Evolutionary conservation across 2,113 vertebrate species (phyloP).

Genomic region (Indri indri): DNA sequence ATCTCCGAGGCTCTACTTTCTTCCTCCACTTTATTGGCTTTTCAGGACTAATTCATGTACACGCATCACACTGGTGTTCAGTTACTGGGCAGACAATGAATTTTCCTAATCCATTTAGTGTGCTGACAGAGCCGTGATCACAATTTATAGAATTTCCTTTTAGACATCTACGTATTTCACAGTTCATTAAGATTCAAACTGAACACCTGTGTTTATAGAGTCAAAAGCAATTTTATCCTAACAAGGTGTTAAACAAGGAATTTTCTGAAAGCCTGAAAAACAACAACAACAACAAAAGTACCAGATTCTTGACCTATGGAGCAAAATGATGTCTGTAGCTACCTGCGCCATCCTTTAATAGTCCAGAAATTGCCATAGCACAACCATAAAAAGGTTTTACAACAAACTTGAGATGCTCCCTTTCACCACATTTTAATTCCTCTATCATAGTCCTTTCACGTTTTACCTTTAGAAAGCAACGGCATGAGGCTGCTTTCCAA

Average conservation of each 20-base stretch:
- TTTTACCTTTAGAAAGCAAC: constrained; percentile 37
- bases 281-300: constrained; percentile 5
- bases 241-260: constrained; percentile 71
- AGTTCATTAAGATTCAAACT: constrained; percentile 76
- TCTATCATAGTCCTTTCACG: neutral
- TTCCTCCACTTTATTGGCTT: constrained; percentile 75
- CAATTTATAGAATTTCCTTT: constrained; percentile 79
- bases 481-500: constrained; percentile 3
- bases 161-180: constrained; percentile 80
- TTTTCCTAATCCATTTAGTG: constrained; percentile 79
- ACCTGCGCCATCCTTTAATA: neutral
- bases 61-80: constrained; percentile 56
- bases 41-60: constrained; percentile 67
- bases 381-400: neutral
- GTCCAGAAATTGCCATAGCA: neutral
- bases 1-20: constrained; percentile 58
- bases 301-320: constrained; percentile 48
- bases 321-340: constrained; percentile 44
- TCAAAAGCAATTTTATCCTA: constrained; percentile 76
- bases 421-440: neutral
- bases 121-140: constrained; percentile 69
- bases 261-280: constrained; percentile 67
- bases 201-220: constrained; percentile 76
- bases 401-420: neutral
- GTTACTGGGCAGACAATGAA: constrained; percentile 65